A percentile compares a stretch with the other conserved stretches of the same genome.
phyloP scores from a whole-genome alignment of 1,140 invertebrate genomes.

The Ctenoplectra terminalis region DNA sequence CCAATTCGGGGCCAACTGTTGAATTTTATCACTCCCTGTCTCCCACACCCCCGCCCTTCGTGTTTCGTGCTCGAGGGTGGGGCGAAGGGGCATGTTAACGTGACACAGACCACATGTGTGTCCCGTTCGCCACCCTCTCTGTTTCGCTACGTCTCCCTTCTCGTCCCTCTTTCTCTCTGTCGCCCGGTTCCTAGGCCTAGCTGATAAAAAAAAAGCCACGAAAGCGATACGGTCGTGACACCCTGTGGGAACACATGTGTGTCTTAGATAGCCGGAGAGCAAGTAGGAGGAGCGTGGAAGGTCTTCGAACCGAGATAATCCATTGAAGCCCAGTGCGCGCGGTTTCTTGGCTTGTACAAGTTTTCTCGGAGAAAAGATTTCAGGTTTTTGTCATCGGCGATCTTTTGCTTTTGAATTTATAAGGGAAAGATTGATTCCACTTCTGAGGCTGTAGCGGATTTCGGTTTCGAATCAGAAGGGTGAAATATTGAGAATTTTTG shows the following conservation, averaged over 20 bases:
- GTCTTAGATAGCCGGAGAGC: constrained; percentile 63
- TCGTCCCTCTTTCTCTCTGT: constrained; percentile 18
- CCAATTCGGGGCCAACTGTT: constrained; percentile 77
- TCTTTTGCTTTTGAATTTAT: no score
- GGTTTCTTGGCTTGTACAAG: background rate
- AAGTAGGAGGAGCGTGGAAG: constrained; percentile 44
- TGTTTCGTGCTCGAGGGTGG: constrained; percentile 48
- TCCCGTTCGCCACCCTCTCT: constrained; percentile 48
- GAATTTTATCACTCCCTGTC: constrained; percentile 76
- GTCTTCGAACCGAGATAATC: constrained; percentile 62
- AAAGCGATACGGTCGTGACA: constrained; percentile 68
- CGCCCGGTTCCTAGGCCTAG: constrained; percentile 38
- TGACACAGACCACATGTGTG: constrained; percentile 69
- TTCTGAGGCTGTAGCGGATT: no score
- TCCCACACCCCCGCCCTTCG: constrained; percentile 20
- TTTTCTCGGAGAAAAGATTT: background rate
- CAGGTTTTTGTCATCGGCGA: background rate
- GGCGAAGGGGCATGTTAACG: constrained; percentile 48
- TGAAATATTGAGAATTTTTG: no score
- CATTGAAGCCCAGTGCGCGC: constrained; percentile 7
- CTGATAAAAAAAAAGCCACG: constrained; percentile 59
- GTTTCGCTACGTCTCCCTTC: background rate
- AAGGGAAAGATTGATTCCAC: no score
- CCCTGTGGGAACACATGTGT: constrained; percentile 73
- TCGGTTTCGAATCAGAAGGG: no score